Base-by-base conservation (phyloP, 2,888 invertebrate genomes). In the Trichogramma dendrolimi region DNA sequence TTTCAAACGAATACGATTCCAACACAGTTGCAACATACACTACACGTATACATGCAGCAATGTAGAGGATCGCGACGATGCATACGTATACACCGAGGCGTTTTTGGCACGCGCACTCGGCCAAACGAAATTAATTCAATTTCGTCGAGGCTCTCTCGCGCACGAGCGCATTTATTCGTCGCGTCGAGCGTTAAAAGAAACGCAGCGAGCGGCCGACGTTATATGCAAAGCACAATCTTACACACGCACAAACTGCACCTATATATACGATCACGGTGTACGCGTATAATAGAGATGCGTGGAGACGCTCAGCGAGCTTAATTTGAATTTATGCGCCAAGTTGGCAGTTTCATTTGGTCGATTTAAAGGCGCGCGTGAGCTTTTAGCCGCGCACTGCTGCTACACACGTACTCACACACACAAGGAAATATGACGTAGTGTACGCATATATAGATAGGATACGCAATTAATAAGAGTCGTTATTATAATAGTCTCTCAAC, bases 261-360 rank as follows among this genome's bases (percentile, higher is more conserved):
- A 27, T 27, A 27, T 27, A 27, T 2, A 27, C 27, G 27, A 27
- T 27, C 27, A 27, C 27, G 27, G 27, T 27, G 27, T 27, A 27
- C 27, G 27, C 27, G 27, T 27, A 27, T 27, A 27, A 27, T 27
- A 27, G 27, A 27, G 27, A 27, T 27, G 27, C 27, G 27, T 27
- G 27, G 27, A 27, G 27, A 41, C n/a, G 14, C 11, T 14, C 11
- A 48, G 11, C 48, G 48, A 55, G 49, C 52, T 65, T 65, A 65
- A 65, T 65, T 65, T 62, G 65, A 62, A 65, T 65, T 65, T 65
- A 65, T 65, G 65, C 14, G 8, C 44, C n/a, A 27, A 27, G 27
- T 27, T 27, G 27, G 27, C 27, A 27, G 27, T 27, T 27, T 27
- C 27, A 27, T 27, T 27, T 27, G 27, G 27, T 27, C 27, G 27